A percentile compares a stretch with the other conserved stretches of the same genome.
phyloP scores from a whole-genome alignment of 2,797 vertebrate genomes.

The Rhynchonycteris naso region DNA sequence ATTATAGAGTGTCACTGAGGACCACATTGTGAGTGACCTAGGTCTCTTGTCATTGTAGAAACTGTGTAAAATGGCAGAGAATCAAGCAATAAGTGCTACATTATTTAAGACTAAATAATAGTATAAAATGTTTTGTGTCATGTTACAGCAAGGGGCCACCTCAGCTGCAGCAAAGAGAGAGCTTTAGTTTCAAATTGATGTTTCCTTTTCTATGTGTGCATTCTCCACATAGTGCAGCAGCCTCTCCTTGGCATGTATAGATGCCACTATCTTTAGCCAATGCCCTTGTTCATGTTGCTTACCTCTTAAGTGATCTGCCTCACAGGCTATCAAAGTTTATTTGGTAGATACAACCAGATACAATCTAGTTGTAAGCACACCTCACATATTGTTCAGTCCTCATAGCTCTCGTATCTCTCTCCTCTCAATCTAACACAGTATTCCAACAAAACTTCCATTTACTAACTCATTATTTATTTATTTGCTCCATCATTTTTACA shows the following conservation, averaged over 20 bases:
- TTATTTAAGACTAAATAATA: not conserved
- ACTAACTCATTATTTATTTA: not conserved
- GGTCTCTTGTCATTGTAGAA: not conserved
- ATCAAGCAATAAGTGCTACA: not conserved
- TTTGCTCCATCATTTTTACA: not conserved
- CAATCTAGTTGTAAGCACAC: not conserved
- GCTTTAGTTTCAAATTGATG: not conserved
- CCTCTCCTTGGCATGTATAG: not conserved
- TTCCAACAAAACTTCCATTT: not conserved
- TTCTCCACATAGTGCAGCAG: not conserved
- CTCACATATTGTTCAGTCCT: not conserved
- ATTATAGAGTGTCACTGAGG: not conserved
- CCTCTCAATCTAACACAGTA: not conserved
- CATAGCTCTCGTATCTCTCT: not conserved
- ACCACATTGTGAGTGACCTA: not conserved
- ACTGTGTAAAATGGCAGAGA: not conserved
- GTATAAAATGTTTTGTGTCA: not conserved
- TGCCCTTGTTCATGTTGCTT: not conserved
- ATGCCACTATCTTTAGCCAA: not conserved
- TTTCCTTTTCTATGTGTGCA: not conserved
- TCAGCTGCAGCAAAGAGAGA: not conserved
- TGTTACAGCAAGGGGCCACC: not conserved
- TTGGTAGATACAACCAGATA: not conserved
- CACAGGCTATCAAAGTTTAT: not conserved
- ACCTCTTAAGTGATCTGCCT: not conserved